Base-by-base conservation (phyloP, 2,888 invertebrate species). In the Ennomos erosarius region DNA sequence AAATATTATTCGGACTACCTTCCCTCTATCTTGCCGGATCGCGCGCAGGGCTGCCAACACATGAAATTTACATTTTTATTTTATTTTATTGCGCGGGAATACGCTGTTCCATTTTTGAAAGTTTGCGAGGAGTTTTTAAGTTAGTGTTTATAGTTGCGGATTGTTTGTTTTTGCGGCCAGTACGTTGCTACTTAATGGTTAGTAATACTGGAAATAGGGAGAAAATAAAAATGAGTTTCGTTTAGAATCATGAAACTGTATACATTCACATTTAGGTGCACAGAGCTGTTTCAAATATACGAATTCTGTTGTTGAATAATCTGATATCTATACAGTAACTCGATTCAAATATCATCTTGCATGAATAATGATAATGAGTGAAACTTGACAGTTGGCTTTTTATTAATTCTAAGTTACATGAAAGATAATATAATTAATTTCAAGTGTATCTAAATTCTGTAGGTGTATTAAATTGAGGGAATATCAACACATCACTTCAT, bases 1-100 rank as follows among this genome's bases (percentile, higher is more conserved):
- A 92, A 91, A 91, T 92, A 92, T 90, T 91, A 90, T 91, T 88
- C 90, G 84, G 84, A 81, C 83, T 84, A 90, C 90, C 91, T 89
- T 88, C 80, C 81, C 78, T 88, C 85, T 88, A 86, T 88, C 87
- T 85, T 74, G 60, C 69, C 68, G 69, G 75, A 79, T 78, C 79
- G 75, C 70, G 62, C 57, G 63, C 74, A 91, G 91, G 91, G 91
- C 69, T 92, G 88, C 80, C 90, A 81, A 76, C 65, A 57, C 66
- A 58, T 50, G 59, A 36, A 67, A 86, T 88, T 88, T 84, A 81
- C 88, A 88, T 87, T 87, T 87, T 85, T 87, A 85, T 86, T 80
- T 84, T 82, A 81, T 81, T 79, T 78, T 80, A 81, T 79, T 76
- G 76, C 75, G 61, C 55, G 64, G 64, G 62, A 51, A 58, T 53